These are phyloP conservation scores for Electrophaes corylata DNA, from an alignment of 2,888 invertebrate species.

Conservation along the genomic window DNA sequence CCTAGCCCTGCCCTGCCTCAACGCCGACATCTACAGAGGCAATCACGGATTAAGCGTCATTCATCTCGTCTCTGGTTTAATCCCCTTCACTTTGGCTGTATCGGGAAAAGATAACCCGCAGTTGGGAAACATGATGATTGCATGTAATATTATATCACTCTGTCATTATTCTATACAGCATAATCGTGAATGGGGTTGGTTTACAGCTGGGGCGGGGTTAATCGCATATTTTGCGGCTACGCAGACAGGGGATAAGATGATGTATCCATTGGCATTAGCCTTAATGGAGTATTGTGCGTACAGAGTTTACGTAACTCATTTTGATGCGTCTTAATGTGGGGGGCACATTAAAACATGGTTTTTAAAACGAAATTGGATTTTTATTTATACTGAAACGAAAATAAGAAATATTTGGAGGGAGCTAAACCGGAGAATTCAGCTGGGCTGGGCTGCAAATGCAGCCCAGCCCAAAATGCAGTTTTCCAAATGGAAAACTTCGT, in stretches of 20 bases:
- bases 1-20: constrained; percentile 67
- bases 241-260: constrained; percentile 47
- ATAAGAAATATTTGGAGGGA: too few species aligned
- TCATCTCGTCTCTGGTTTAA: constrained; percentile 64
- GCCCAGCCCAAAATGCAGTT: too few species aligned
- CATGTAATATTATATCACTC: constrained; percentile 63
- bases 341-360: not conserved
- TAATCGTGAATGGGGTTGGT: constrained; percentile 66
- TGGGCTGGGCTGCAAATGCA: too few species aligned
- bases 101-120: constrained; percentile 56
- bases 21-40: constrained; percentile 62
- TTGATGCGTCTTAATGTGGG: not conserved
- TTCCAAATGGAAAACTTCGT: too few species aligned
- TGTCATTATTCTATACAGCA: constrained; percentile 54
- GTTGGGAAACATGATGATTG: constrained; percentile 61
- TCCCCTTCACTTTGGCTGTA: constrained; percentile 64
- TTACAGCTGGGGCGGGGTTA: constrained; percentile 60
- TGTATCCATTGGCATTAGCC: constrained; percentile 64
- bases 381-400: too few species aligned
- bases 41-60: constrained; percentile 51
- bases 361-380: not conserved
- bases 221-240: constrained; percentile 60
- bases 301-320: constrained; percentile 49
- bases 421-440: too few species aligned
- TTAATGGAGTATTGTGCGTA: constrained; percentile 68